Conservation (phyloP, 2,113 vertebrate species). For the Chloebia gouldiae region DNA sequence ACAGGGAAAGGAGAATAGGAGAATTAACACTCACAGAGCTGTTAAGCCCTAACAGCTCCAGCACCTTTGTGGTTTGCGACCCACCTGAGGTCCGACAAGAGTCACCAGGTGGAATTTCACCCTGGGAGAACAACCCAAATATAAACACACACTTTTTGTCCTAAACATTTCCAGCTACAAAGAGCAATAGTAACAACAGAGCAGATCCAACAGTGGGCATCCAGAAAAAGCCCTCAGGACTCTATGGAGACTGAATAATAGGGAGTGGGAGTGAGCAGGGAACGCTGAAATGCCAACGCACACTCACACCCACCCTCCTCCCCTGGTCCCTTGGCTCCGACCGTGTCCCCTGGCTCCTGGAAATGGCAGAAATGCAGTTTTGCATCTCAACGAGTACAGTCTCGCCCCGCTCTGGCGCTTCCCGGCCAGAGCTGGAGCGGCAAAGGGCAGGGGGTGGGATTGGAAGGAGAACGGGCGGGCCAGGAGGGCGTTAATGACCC, state of each 20-base stretch:
- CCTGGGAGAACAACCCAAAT: background rate
- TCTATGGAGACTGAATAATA: background rate
- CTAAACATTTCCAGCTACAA: background rate
- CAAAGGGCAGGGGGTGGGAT: background rate
- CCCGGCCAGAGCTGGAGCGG: background rate
- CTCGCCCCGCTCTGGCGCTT: background rate
- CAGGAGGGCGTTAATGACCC: background rate
- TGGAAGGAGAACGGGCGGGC: background rate
- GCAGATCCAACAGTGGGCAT: background rate
- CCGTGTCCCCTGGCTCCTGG: background rate
- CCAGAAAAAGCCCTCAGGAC: background rate
- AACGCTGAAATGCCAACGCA: background rate
- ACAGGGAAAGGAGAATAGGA: background rate
- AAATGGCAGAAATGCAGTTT: background rate
- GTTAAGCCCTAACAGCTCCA: background rate
- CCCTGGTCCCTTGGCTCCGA: background rate
- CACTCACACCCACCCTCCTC: rapidly evolving
- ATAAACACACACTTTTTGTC: background rate
- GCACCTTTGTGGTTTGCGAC: background rate
- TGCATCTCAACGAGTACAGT: background rate
- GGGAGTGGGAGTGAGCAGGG: background rate
- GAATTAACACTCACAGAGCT: background rate
- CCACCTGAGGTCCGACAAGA: background rate
- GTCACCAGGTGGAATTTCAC: background rate
- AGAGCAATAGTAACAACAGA: background rate